Evolutionary conservation across 2,888 invertebrate genomes (phyloP).

Genomic region (Chalcosyrphus nemorum): DNA sequence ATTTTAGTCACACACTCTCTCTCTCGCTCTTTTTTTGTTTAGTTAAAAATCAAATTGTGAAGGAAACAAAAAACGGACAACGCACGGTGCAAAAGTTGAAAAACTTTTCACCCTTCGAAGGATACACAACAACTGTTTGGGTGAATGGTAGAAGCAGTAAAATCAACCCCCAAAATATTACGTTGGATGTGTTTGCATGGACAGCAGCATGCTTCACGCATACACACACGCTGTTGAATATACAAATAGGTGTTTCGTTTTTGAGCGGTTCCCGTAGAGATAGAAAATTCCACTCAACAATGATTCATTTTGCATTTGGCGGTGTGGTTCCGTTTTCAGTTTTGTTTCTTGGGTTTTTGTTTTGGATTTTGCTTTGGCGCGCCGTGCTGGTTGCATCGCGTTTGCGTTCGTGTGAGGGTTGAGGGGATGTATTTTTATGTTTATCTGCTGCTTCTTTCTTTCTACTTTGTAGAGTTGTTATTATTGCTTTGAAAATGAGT

Average conservation of each 20-base stretch:
- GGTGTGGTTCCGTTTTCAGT: conserved; percentile 33
- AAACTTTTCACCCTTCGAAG: conserved; percentile 82
- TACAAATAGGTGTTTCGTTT: conserved; percentile 73
- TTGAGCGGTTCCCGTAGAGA: conserved; percentile 71
- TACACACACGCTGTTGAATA: conserved; percentile 54
- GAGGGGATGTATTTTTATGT: conserved; percentile 19
- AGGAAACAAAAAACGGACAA: conserved; percentile 76
- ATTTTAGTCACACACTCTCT: conserved; percentile 50
- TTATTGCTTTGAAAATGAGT: neutral
- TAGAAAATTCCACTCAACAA: conserved; percentile 21
- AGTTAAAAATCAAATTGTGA: conserved; percentile 73
- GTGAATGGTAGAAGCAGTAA: conserved; percentile 77
- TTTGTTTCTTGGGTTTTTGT: conserved; percentile 44
- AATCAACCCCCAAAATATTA: conserved; percentile 77
- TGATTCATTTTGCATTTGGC: conserved; percentile 28
- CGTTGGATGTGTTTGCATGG: conserved; percentile 69
- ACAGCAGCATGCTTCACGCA: conserved; percentile 75
- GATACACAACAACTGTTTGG: conserved; percentile 82
- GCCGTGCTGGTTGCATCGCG: conserved; percentile 41
- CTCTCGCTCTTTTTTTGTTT: conserved; percentile 55
- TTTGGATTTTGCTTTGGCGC: conserved; percentile 60
- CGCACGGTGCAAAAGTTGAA: conserved; percentile 79
- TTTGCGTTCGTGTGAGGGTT: neutral
- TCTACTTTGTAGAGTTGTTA: neutral
- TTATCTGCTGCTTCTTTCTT: conserved; percentile 4